These are phyloP conservation scores for Laticauda laticaudata DNA, from an alignment of 2,113 vertebrate species.

Conservation along the genomic window DNA sequence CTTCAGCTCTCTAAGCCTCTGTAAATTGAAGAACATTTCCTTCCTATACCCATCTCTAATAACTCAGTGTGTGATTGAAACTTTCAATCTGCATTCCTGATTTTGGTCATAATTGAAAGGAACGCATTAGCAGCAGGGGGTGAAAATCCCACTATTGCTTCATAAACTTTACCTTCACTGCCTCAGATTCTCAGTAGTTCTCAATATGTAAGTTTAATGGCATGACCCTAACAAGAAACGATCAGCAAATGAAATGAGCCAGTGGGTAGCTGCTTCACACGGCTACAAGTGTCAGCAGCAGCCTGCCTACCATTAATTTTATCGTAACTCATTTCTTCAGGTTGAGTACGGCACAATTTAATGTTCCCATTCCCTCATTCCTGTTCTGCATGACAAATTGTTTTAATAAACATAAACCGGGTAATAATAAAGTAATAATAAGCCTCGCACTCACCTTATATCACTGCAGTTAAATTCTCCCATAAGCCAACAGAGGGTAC, in stretches of 20 bases:
- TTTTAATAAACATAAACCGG: conserved; percentile 99
- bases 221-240: conserved; percentile 89
- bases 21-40: conserved; percentile 64
- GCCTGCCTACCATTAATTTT: conserved; percentile 88
- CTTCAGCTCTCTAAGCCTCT: conserved; percentile 68
- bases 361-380: conserved; percentile 94
- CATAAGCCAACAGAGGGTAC: conserved; percentile 92
- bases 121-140: conserved; percentile 69
- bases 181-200: conserved; percentile 72
- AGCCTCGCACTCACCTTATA: conserved; percentile 98
- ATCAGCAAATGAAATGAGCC: conserved; percentile 88
- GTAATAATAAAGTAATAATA: conserved; percentile 99
- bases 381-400: conserved; percentile 99
- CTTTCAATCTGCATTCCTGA: conserved; percentile 64
- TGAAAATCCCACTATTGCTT: conserved; percentile 51
- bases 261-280: conserved; percentile 78
- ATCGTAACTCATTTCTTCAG: conserved; percentile 93
- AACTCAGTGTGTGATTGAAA: conserved; percentile 65
- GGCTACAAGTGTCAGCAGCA: conserved; percentile 73
- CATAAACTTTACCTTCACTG: conserved; percentile 76
- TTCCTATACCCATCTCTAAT: conserved; percentile 56
- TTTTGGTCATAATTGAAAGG: conserved; percentile 68
- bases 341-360: conserved; percentile 94
- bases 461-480: conserved; percentile 99
- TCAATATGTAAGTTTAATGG: conserved; percentile 92